Conservation (phyloP, 2,797 vertebrate species). For the Adelosebastes latens region DNA sequence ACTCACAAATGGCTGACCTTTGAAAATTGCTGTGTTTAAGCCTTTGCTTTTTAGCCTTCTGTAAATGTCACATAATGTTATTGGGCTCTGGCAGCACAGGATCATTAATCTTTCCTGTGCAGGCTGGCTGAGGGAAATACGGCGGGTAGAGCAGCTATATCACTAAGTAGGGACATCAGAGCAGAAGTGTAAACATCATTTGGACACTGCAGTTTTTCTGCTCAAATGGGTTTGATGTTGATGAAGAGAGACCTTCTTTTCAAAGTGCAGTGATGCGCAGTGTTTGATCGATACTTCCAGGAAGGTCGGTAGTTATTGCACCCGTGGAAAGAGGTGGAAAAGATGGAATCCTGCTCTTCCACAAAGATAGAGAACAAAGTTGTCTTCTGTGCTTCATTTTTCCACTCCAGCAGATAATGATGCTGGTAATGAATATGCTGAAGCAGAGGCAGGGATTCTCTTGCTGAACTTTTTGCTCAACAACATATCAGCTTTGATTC, state of each 20-base stretch:
- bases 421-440: slow-evolving; percentile 34
- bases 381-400: slow-evolving; percentile 46
- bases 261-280: slow-evolving; percentile 81
- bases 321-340: slow-evolving; percentile 48
- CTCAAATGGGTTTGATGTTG: slow-evolving; percentile 87
- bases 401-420: slow-evolving; percentile 43
- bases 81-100: slow-evolving; percentile 69
- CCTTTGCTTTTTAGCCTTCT: slow-evolving; percentile 75
- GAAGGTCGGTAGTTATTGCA: slow-evolving; percentile 72
- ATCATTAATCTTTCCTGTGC: slow-evolving; percentile 78
- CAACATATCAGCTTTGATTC: background rate
- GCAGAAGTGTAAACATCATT: slow-evolving; percentile 86
- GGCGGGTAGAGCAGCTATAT: slow-evolving; percentile 74
- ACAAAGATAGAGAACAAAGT: slow-evolving; percentile 51
- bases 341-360: slow-evolving; percentile 45
- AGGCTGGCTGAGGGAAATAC: slow-evolving; percentile 64
- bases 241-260: slow-evolving; percentile 84
- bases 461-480: background rate
- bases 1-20: slow-evolving; percentile 72
- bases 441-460: background rate
- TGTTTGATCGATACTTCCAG: slow-evolving; percentile 81
- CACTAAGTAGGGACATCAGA: slow-evolving; percentile 85
- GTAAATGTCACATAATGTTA: slow-evolving; percentile 82
- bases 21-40: slow-evolving; percentile 74
- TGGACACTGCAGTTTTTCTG: slow-evolving; percentile 88